A percentile compares a stretch with the other conserved stretches of the same genome.
Evolutionary conservation across 1,140 invertebrate species (phyloP).

Genomic region (Solenopsis fugax): DNA sequence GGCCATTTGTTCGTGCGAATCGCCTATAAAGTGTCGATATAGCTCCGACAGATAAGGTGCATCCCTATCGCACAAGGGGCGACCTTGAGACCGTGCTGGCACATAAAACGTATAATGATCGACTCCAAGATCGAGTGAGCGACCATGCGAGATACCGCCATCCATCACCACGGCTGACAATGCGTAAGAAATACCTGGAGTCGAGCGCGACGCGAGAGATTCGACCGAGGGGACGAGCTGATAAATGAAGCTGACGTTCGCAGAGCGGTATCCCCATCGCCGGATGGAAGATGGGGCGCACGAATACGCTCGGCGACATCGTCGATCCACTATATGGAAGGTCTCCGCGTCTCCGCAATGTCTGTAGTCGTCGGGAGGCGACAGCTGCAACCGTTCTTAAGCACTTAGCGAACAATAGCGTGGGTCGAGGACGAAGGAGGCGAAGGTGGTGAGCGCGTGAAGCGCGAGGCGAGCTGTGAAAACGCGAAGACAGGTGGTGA

Average conservation of each 20-base stretch:
- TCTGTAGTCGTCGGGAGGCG: neutral
- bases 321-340: neutral
- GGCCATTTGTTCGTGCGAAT: conserved; percentile 24
- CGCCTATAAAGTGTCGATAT: conserved; percentile 21
- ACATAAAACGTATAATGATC: conserved; percentile 50
- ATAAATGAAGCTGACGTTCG: conserved; percentile 36
- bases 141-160: conserved; percentile 11
- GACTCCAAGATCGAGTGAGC: neutral
- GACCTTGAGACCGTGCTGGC: neutral
- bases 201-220: conserved; percentile 24
- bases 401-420: conserved; percentile 32
- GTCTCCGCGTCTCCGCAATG: neutral
- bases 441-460: neutral
- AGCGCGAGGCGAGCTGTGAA: neutral
- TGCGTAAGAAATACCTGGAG: conserved; percentile 51
- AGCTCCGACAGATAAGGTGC: conserved; percentile 37
- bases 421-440: neutral
- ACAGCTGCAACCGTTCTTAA: conserved; percentile 36
- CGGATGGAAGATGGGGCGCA: neutral
- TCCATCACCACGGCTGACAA: conserved; percentile 49
- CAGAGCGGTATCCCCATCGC: neutral
- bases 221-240: conserved; percentile 11
- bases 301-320: neutral
- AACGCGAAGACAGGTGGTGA: neutral
- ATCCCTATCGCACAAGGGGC: conserved; percentile 27